Evolutionary conservation across 2,113 vertebrate species (phyloP), one percentile per base, ranked within the genome.

Genomic region (Sciurus niger): DNA sequence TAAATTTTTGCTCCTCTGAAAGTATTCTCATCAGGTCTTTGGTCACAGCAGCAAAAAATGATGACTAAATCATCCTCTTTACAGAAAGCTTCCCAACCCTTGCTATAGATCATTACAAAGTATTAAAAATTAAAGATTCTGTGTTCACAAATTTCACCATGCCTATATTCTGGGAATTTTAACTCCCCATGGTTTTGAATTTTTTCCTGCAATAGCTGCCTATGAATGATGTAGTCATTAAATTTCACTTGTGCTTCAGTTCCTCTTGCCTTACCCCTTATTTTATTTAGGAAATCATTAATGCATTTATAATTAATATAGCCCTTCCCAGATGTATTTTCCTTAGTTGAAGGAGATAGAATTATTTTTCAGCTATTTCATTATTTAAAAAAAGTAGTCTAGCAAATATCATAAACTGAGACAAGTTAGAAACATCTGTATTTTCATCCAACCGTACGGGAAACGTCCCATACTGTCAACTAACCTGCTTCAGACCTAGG

Each of bases 281-380:
- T 86, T 95, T 83, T 70, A 89, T 84, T 60, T 72, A 91, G 90
- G 58, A 90, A 84, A 40, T 87, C 46, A 94, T 58, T 65, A 84
- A 76, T 73, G 79, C 28, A 86, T 84, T 65, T 92, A 87, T 86
- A 86, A 90, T 77, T 92, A 92, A 92, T 76, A 70, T 51, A 70
- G 9, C 48, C 48, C 55, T 96, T 78, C 76, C 34, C 58, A 30
- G 65, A 58, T 89, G 89, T 92, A 12, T 91, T 94, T 92, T 86
- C 17, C 78, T 92, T 90, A 43, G 12, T 74, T 37, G 13, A 48
- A 72, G 74, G 20, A 83, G 18, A 80, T 18, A 43, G 25, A n/a
- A 73, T 28, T 90, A 14, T 85, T 90, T 92, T 93, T 43, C 24
- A 65, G 85, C 43, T 90, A 68, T 86, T 88, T 96, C 60, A 53